These are phyloP conservation scores for Cyclura pinguis DNA, from an alignment of 2,797 vertebrate species.

Conservation along the genomic window DNA sequence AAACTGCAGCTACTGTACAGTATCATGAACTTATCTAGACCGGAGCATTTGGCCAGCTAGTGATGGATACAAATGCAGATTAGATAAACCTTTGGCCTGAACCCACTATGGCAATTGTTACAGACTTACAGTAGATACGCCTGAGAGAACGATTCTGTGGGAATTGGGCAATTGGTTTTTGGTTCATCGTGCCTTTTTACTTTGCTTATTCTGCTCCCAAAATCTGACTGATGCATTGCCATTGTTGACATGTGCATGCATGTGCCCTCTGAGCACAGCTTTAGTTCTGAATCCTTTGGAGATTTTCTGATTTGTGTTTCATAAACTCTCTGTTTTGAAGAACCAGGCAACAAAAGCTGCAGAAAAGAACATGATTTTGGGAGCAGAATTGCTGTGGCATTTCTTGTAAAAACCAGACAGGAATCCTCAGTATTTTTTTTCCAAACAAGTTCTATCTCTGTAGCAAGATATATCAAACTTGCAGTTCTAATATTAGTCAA, in stretches of 20 bases:
- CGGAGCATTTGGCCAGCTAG: neutral
- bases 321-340: neutral
- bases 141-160: neutral
- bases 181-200: neutral
- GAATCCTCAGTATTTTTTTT: neutral
- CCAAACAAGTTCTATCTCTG: neutral
- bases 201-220: neutral
- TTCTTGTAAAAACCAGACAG: neutral
- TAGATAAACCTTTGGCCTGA: neutral
- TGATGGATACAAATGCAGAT: neutral
- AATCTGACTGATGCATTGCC: neutral
- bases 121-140: neutral
- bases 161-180: neutral
- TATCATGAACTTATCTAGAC: neutral
- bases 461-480: slow-evolving; percentile 10
- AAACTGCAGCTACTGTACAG: neutral
- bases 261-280: neutral
- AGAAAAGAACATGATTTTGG: neutral
- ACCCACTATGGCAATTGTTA: neutral
- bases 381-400: neutral
- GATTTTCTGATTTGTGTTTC: slow-evolving; percentile 8
- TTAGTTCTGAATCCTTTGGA: slow-evolving; percentile 10
- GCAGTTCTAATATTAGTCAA: slow-evolving; percentile 37
- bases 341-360: neutral
- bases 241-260: neutral